phyloP scores from a whole-genome alignment of 1,140 invertebrate genomes.

The Aphelenchoides avenae region DNA sequence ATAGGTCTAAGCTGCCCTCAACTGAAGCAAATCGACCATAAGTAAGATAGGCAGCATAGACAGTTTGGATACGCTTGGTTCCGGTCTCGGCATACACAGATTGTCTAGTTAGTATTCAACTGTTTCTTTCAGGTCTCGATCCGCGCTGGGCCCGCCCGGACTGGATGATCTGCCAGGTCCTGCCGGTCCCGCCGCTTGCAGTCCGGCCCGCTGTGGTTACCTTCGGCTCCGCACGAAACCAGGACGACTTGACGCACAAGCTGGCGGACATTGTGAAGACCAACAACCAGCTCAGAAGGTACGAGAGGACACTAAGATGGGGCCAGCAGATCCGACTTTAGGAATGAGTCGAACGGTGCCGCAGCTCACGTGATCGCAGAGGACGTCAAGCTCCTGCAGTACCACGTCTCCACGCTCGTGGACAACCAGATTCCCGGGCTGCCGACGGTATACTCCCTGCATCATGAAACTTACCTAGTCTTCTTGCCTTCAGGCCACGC shows the following conservation, averaged over 20 bases:
- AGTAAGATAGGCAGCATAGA: no score
- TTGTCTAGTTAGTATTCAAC: no score
- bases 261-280: slow-evolving; percentile 96
- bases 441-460: slow-evolving; percentile 76
- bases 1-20: no score
- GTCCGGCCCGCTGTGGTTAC: slow-evolving; percentile 93
- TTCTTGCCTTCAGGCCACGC: slow-evolving; percentile 82
- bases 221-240: slow-evolving; percentile 95
- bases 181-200: slow-evolving; percentile 90
- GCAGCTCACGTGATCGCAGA: slow-evolving; percentile 92
- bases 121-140: slow-evolving; percentile 56
- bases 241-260: slow-evolving; percentile 98
- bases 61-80: no score
- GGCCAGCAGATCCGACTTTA: slow-evolving; percentile 60
- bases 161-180: slow-evolving; percentile 96
- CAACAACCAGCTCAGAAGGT: slow-evolving; percentile 80
- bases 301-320: slow-evolving; percentile 6
- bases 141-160: slow-evolving; percentile 81
- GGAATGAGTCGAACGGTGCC: slow-evolving; percentile 90
- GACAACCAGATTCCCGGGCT: slow-evolving; percentile 98
- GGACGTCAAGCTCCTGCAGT: slow-evolving; percentile 96
- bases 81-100: no score
- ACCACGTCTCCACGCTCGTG: slow-evolving; percentile 92
- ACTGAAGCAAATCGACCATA: no score
- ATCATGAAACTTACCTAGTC: no score